Evolutionary conservation across 2,113 vertebrate species (phyloP).

Genomic region (Pterophyllum scalare): DNA sequence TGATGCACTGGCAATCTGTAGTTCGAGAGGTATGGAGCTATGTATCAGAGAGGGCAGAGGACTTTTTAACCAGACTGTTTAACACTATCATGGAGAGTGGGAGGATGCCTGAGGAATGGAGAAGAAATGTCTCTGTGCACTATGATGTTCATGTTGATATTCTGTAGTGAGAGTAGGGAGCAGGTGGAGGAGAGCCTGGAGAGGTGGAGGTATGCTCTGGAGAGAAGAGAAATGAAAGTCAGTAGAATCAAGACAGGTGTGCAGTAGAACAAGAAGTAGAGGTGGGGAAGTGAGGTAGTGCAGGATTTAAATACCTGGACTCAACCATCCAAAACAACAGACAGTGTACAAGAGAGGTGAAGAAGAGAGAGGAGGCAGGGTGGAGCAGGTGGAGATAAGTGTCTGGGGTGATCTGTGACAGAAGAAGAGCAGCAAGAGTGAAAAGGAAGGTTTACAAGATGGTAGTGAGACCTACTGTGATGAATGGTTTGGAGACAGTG

Average conservation of each 20-base stretch:
- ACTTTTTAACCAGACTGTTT: too few species aligned
- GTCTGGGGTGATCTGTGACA: accelerated
- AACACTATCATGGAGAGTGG: too few species aligned
- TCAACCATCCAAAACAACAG: background rate
- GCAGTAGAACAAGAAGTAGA: background rate
- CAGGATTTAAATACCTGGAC: background rate
- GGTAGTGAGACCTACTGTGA: too few species aligned
- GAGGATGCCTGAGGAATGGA: background rate
- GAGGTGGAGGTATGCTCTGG: background rate
- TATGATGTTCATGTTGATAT: accelerated
- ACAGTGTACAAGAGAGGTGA: background rate
- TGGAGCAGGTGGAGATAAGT: background rate
- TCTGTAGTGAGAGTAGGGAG: background rate
- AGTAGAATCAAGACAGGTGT: background rate
- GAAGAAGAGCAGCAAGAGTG: too few species aligned
- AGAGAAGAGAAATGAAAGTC: background rate
- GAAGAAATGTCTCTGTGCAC: background rate
- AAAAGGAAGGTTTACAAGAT: too few species aligned
- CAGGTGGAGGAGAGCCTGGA: background rate
- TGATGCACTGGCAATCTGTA: background rate
- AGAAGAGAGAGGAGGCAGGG: background rate
- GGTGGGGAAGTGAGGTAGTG: background rate
- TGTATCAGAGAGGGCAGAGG: too few species aligned
- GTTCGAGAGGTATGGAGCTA: too few species aligned
- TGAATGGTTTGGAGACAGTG: too few species aligned